Conservation (phyloP, 2,888 invertebrate species). For the Cantharis flavilabris region DNA sequence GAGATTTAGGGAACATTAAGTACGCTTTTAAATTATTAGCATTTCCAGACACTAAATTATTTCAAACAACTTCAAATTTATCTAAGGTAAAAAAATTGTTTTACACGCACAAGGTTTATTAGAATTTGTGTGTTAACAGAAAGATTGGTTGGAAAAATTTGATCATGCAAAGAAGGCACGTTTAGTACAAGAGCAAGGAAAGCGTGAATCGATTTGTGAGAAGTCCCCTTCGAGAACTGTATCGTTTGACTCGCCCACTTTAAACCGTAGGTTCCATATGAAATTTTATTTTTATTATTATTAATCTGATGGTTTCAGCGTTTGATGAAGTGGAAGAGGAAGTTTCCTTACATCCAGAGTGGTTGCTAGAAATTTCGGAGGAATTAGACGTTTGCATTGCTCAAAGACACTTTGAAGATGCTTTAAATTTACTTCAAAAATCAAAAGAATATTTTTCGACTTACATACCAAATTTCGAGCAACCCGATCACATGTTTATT, state of each 20-base stretch:
- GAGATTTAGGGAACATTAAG: conserved; percentile 86
- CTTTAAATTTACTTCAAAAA: conserved; percentile 79
- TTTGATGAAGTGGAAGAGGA: conserved; percentile 55
- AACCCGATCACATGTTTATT: conserved; percentile 54
- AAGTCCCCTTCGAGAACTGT: conserved; percentile 56
- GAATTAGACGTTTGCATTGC: conserved; percentile 95
- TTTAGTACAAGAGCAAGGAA: conserved; percentile 65
- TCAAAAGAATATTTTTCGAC: conserved; percentile 61
- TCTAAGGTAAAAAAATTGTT: conserved; percentile 44
- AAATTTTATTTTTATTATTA: background rate
- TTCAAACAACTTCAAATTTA: conserved; percentile 83
- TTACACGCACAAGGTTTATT: background rate
- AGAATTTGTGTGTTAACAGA: conserved; percentile 57
- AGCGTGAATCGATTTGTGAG: conserved; percentile 51
- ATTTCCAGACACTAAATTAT: conserved; percentile 90
- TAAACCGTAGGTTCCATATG: conserved; percentile 49
- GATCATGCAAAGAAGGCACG: conserved; percentile 87
- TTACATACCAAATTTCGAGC: conserved; percentile 43
- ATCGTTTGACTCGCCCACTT: conserved; percentile 55
- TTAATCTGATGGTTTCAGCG: conserved; percentile 41
- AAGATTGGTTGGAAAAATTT: conserved; percentile 92
- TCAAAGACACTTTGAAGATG: conserved; percentile 93
- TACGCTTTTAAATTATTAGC: conserved; percentile 93
- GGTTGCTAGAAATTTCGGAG: conserved; percentile 89
- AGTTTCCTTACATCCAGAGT: conserved; percentile 67